Evolutionary conservation across 2,888 invertebrate genomes (phyloP).

Genomic region (Drosophila nr. medialis): DNA sequence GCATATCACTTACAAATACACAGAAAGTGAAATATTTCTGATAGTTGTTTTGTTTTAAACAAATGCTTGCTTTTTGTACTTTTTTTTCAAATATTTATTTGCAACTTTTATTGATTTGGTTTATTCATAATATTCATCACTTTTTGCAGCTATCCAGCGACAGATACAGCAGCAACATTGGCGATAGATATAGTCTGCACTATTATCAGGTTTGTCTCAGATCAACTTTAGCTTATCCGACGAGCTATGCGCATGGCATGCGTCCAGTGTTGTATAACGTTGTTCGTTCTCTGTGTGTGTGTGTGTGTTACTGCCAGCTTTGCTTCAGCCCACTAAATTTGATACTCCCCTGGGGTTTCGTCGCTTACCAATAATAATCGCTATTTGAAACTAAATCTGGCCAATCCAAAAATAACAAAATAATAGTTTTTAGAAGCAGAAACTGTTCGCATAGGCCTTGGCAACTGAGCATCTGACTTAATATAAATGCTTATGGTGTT

Average conservation of each 20-base stretch:
- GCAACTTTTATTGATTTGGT: neutral
- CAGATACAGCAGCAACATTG: slow-evolving; percentile 80
- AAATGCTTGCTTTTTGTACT: neutral
- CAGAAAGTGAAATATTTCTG: neutral
- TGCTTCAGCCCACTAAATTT: slow-evolving; percentile 11
- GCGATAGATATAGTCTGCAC: slow-evolving; percentile 80
- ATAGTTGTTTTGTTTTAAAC: neutral
- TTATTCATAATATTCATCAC: slow-evolving; percentile 15
- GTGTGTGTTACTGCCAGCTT: neutral
- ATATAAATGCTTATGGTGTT: slow-evolving; percentile 14
- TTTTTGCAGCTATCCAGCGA: slow-evolving; percentile 69
- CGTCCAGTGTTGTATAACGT: slow-evolving; percentile 29
- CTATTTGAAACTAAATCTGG: slow-evolving; percentile 19
- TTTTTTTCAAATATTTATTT: neutral
- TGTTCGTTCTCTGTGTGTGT: slow-evolving; percentile 3
- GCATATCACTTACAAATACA: neutral
- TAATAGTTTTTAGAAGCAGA: neutral
- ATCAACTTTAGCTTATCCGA: slow-evolving; percentile 8
- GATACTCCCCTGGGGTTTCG: neutral
- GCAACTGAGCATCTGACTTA: slow-evolving; percentile 2
- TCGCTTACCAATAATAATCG: neutral
- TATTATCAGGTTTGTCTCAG: slow-evolving; percentile 79
- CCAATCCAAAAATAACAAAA: neutral
- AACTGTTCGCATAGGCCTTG: slow-evolving; percentile 12
- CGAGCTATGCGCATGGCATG: slow-evolving; percentile 26